Evolutionary conservation across 2,888 invertebrate species (phyloP), one percentile per base, ranked within the genome.

Genomic region (Apotomis turbidana): DNA sequence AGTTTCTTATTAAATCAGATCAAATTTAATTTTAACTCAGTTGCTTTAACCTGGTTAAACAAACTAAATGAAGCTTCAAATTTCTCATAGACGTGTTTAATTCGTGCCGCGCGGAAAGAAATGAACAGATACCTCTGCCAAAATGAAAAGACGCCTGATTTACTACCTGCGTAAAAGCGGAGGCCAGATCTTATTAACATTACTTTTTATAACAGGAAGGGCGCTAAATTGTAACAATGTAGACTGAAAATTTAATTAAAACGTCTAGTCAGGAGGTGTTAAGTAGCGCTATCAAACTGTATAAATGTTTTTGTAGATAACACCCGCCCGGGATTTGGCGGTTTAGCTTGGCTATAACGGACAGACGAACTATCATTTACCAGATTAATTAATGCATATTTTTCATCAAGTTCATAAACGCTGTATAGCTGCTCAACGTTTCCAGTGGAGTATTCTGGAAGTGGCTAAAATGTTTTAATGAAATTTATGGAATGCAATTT

Each of bases 101-200:
- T 91, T 90, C 84, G 82, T 86, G 82, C 80, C 80, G 79, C 81
- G 82, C 80, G 85, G 83, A 83, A 91, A 90, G 89, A 90, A 92
- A 91, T 89, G 90, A 88, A 90, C 88, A 85, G 89, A 87, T 87
- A 89, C 84, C 88, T 88, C 85, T 85, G 86, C 87, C 88, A 85
- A 90, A 90, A 90, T 90, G 87, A 90, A 91, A 91, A 86, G 89
- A 86, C 87, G 83, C 85, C 85, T 92, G 92, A 93, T 92, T 93
- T 92, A 93, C 87, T 85, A 80, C 87, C 81, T 84, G 83, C 88
- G 88, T 90, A 86, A 88, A 90, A 85, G 85, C 84, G 84, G 83
- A 85, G 85, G 83, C 83, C 78, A 86, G 88, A 85, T 90, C 90
- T 92, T 93, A 91, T 91, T 90, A 92, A 90, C 90, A 90, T 92